These are phyloP conservation scores for Mormyrops attenuatus DNA, from an alignment of 2,797 vertebrate species.

Conservation along the genomic window DNA sequence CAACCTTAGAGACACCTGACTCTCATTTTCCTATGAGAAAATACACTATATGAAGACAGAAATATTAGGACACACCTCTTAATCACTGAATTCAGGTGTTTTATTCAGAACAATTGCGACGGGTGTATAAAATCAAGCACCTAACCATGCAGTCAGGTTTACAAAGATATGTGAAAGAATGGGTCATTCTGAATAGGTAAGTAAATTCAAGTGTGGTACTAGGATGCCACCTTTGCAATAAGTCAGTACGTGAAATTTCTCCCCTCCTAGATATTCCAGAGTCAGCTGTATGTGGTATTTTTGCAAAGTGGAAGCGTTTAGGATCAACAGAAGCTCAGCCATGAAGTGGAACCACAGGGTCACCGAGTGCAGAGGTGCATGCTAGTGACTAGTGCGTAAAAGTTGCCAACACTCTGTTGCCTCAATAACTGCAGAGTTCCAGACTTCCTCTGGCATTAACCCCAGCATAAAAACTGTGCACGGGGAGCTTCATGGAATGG, in stretches of 20 bases:
- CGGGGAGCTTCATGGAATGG: not conserved
- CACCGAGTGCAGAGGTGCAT: not conserved
- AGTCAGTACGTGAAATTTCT: not conserved
- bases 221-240: not conserved
- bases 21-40: not conserved
- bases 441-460: not conserved
- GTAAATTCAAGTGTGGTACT: not conserved
- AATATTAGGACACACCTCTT: not conserved
- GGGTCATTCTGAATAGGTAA: not conserved
- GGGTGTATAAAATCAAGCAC: not conserved
- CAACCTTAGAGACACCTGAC: not conserved
- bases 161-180: not conserved
- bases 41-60: not conserved
- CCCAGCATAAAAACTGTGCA: not conserved
- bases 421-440: not conserved
- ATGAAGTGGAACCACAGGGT: not conserved
- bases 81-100: not conserved
- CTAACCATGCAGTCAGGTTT: not conserved
- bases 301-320: not conserved
- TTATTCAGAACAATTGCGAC: not conserved
- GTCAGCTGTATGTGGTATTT: not conserved
- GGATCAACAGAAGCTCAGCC: not conserved
- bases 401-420: not conserved
- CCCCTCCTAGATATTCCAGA: not conserved
- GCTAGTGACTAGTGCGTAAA: not conserved